Conservation (phyloP, 2,113 vertebrate species). For the Connochaetes taurinus region DNA sequence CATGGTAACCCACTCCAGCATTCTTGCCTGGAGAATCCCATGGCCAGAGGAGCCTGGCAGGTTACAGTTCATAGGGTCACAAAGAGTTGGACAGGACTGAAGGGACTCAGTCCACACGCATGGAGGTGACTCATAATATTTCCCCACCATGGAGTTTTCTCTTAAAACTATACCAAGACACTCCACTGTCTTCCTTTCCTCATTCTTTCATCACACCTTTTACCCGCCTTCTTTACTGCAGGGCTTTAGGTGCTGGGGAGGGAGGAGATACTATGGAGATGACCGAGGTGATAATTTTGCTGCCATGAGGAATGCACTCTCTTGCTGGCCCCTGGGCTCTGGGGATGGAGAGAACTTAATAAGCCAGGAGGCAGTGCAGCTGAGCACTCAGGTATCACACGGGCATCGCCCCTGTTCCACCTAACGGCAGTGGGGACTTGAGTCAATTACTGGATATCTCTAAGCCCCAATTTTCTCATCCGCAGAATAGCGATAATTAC, state of each 20-base stretch:
- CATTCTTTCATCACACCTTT: neutral
- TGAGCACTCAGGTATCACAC: neutral
- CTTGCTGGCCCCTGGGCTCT: neutral
- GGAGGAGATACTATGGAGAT: neutral
- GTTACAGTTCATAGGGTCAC: accelerated
- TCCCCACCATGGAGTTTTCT: neutral
- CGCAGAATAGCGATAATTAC: neutral
- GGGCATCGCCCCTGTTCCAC: neutral
- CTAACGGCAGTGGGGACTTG: neutral
- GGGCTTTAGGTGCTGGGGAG: neutral
- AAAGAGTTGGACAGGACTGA: neutral
- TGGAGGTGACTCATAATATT: neutral
- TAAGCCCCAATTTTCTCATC: constrained; percentile 29
- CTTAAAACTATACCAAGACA: neutral
- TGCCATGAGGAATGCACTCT: accelerated
- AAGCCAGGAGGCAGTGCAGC: too few species aligned
- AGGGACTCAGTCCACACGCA: neutral
- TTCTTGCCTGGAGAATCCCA: neutral
- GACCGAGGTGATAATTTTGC: accelerated
- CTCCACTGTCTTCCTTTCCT: neutral
- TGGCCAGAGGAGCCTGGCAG: neutral
- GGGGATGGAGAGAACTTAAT: accelerated
- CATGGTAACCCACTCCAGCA: neutral
- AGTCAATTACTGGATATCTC: neutral
- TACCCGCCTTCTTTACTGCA: neutral